Conservation (phyloP, 2,113 vertebrate genomes). For the Diglossa brunneiventris region DNA sequence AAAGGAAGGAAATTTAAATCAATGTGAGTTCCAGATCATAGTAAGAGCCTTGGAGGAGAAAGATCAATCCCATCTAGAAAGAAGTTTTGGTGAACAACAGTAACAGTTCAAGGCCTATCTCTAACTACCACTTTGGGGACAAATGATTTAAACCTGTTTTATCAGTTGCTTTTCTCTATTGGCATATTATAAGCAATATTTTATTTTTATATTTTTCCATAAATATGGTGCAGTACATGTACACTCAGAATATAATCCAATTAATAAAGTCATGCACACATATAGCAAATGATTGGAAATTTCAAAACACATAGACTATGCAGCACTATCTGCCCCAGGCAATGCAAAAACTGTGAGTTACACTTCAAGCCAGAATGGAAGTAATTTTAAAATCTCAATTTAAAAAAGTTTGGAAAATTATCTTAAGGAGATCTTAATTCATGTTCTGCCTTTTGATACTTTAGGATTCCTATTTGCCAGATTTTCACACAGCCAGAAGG, state of each 20-base stretch:
- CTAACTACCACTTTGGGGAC: background rate
- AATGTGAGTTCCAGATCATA: background rate
- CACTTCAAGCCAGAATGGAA: background rate
- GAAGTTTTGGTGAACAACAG: background rate
- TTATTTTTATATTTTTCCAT: background rate
- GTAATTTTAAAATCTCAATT: background rate
- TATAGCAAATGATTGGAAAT: background rate
- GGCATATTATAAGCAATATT: background rate
- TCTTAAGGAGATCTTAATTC: background rate
- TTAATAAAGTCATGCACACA: constrained; percentile 7
- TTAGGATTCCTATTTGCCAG: background rate
- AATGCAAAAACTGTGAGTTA: background rate
- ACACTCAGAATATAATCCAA: background rate
- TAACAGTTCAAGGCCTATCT: background rate
- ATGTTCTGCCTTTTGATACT: background rate
- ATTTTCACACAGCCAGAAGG: background rate
- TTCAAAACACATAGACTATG: background rate
- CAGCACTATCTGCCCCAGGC: background rate
- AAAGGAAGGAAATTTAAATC: background rate
- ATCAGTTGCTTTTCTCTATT: background rate
- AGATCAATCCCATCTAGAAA: background rate
- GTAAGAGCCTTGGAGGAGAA: background rate
- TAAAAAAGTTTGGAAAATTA: background rate
- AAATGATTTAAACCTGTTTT: background rate
- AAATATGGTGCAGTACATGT: background rate